Percentiles rank a stretch among this genome's conserved stretches.
Evolutionary conservation across 2,797 vertebrate genomes (phyloP).

Genomic region (Dermochelys coriacea): DNA sequence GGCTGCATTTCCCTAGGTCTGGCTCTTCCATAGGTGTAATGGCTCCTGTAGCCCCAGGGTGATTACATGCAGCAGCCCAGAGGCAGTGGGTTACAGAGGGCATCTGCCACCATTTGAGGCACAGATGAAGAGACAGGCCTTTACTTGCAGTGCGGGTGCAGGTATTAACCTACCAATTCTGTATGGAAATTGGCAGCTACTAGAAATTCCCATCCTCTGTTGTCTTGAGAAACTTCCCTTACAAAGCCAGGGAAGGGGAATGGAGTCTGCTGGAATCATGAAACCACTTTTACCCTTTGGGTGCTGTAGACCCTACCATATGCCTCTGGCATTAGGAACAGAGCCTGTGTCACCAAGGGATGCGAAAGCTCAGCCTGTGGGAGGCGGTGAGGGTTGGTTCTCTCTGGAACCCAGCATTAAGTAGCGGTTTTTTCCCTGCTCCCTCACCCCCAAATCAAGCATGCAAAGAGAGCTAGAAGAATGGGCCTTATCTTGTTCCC

Average conservation of each 20-base stretch:
- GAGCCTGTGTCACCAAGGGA: neutral
- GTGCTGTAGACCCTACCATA: neutral
- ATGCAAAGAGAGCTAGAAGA: neutral
- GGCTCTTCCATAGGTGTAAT: neutral
- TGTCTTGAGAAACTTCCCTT: neutral
- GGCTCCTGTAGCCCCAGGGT: neutral
- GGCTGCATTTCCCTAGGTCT: neutral
- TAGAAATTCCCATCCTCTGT: neutral
- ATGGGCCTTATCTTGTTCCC: neutral
- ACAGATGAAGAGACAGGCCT: neutral
- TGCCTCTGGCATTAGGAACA: neutral
- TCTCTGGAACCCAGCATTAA: neutral
- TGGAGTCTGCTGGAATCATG: neutral
- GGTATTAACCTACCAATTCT: neutral
- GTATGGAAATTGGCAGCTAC: neutral
- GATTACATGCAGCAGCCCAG: neutral
- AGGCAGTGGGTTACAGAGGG: neutral
- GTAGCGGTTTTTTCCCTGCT: neutral
- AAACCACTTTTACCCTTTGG: neutral
- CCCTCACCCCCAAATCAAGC: fast-evolving
- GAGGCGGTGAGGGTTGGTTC: neutral
- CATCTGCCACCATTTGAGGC: neutral
- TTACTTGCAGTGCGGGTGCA: neutral
- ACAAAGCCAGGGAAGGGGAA: neutral
- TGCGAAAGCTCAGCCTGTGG: neutral